A percentile compares a stretch with the other conserved stretches of the same genome.
Evolutionary conservation across 2,888 invertebrate species (phyloP).

Genomic region (Fragum whitleyi): DNA sequence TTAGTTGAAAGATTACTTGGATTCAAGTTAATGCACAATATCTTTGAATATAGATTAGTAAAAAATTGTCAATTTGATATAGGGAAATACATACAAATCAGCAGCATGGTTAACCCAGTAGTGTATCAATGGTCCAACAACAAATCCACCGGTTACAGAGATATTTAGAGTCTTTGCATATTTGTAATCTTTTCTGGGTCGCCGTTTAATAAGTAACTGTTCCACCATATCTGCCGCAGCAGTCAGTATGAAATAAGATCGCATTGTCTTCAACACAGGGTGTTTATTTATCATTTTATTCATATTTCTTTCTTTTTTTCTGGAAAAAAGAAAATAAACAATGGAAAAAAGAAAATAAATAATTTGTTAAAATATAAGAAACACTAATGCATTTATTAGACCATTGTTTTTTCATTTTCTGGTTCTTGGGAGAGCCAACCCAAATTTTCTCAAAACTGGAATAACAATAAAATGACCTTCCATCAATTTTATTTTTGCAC

Average conservation of each 20-base stretch:
- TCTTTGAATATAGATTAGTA: too few relatives aligned
- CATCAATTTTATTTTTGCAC: too few relatives aligned
- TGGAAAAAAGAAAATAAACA: not conserved
- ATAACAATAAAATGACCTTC: too few relatives aligned
- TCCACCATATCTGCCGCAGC: conserved; percentile 43
- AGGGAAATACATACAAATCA: conserved; percentile 22
- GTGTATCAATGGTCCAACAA: conserved; percentile 69
- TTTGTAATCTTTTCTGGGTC: conserved; percentile 55
- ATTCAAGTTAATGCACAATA: too few relatives aligned
- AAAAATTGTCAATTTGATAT: too few relatives aligned
- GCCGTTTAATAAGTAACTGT: conserved; percentile 38
- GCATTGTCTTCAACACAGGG: conserved; percentile 47
- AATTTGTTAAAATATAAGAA: not conserved
- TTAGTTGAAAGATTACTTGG: too few relatives aligned
- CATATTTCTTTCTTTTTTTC: conserved; percentile 7
- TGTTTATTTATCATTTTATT: conserved; percentile 25
- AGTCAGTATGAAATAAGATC: conserved; percentile 33
- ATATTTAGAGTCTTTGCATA: conserved; percentile 64
- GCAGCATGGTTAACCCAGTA: conserved; percentile 63
- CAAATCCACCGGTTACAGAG: conserved; percentile 62
- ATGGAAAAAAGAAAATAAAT: not conserved
- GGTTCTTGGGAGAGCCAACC: too few relatives aligned
- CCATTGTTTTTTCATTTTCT: too few relatives aligned
- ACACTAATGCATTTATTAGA: too few relatives aligned
- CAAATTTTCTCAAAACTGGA: too few relatives aligned